Evolutionary conservation across 1,140 invertebrate species (phyloP), one percentile per base, ranked within the genome.

Genomic region (Elysia chlorotica): DNA sequence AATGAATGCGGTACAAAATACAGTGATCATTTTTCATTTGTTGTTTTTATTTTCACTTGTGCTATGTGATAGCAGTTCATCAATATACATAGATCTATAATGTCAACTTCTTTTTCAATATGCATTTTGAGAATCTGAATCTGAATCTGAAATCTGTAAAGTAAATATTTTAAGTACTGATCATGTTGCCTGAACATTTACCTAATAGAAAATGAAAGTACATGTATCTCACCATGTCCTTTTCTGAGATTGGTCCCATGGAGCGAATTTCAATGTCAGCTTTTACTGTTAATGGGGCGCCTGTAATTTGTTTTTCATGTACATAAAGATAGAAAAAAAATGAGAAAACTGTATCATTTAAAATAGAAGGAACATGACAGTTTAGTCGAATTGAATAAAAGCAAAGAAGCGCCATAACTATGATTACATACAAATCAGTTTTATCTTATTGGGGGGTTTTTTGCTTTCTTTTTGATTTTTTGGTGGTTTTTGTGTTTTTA

Each of bases 181-280:
- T 48, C 10, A 14, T 10, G 10, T 14, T n/a, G n/a, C n/a, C n/a
- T 14, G 41, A 14, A 48, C 56, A 59, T 25, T 25, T 56, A 25
- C 37, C 21, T 48, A 48, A 21, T 2, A 6, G 4, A n/a, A 23
- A 10, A 28, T 17, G 41, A 6, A 23, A 14, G 41, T 30, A 19
- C 28, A 35, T 68, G 14, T 48, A 14, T 33, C 33, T 10, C n/a
- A 85, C 94, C 96, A 97, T 97, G 81, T 96, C 94, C n/a, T 96
- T 89, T 87, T 98, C 96, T 0, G 95, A 97, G 30, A 98, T 93
- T 0, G 96, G 96, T 2, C 96, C 95, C 95, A 98, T 97, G 81
- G 95, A 96, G 78, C 95, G 90, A 70, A 98, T 96, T 37, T 95
- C 87, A 77, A 98, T 96, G 86, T 97, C 96, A 1, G 95, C 96